Conservation (phyloP, 1,140 invertebrate genomes). For the Vanessa tameamea region DNA sequence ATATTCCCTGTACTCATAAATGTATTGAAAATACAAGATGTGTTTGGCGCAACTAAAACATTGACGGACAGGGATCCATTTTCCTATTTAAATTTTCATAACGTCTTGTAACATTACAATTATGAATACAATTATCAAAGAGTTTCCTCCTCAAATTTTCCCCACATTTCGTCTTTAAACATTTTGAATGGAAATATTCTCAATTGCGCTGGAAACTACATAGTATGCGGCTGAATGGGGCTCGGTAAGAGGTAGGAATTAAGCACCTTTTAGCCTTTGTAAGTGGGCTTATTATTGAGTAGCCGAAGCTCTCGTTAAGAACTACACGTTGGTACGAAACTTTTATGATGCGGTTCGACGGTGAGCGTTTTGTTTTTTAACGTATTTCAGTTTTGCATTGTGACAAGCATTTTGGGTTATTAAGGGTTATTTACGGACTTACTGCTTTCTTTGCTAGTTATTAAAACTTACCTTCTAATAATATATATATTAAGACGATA, state of each 20-base stretch:
- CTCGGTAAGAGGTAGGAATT: conserved; percentile 30
- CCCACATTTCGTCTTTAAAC: background rate
- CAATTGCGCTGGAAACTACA: conserved; percentile 12
- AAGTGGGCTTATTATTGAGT: conserved; percentile 48
- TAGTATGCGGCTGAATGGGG: conserved; percentile 8
- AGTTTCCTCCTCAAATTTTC: background rate
- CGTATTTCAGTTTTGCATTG: too few relatives aligned
- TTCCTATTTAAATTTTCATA: background rate
- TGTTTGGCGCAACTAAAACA: too few relatives aligned
- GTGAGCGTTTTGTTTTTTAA: background rate
- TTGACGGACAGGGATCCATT: too few relatives aligned
- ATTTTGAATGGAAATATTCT: conserved; percentile 12
- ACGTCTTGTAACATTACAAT: background rate
- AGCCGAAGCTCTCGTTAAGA: conserved; percentile 40
- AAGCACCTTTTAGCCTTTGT: conserved; percentile 43
- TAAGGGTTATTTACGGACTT: too few relatives aligned
- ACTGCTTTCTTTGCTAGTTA: too few relatives aligned
- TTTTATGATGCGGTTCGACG: conserved; percentile 13
- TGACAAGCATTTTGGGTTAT: too few relatives aligned
- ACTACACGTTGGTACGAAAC: conserved; percentile 33
- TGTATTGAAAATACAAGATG: too few relatives aligned
- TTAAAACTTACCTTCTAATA: too few relatives aligned
- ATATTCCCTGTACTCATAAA: too few relatives aligned
- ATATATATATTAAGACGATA: too few relatives aligned
- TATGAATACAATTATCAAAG: background rate